Conservation (phyloP, 1,140 invertebrate genomes). For the Oscheius sp. region DNA sequence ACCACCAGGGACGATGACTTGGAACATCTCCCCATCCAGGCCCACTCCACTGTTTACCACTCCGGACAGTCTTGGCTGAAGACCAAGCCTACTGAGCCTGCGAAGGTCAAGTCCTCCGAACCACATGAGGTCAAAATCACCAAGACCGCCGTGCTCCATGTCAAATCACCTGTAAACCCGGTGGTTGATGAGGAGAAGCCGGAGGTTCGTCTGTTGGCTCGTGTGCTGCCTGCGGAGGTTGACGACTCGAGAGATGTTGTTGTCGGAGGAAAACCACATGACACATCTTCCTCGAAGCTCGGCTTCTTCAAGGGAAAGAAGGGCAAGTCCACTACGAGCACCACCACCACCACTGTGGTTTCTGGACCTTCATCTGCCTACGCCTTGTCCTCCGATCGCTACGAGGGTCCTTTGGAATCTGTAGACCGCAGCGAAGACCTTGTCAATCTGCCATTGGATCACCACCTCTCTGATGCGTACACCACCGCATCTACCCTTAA, state of each 20-base stretch:
- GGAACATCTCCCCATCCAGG: slow-evolving; percentile 10
- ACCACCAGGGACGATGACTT: slow-evolving; percentile 19
- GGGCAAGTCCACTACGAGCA: not conserved
- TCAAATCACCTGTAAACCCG: not conserved
- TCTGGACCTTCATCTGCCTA: no score
- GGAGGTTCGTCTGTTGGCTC: not conserved
- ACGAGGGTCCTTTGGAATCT: no score
- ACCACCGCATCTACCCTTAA: no score
- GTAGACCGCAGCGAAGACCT: no score
- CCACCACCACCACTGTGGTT: not conserved
- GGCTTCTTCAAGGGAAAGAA: slow-evolving; percentile 13
- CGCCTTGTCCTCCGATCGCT: no score
- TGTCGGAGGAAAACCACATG: not conserved
- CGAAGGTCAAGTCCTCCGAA: no score
- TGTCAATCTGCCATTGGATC: no score
- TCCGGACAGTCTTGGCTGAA: slow-evolving; percentile 31
- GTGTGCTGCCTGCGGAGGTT: not conserved
- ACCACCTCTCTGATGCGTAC: no score
- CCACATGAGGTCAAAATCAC: not conserved
- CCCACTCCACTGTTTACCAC: slow-evolving; percentile 26
- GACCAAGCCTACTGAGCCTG: not conserved
- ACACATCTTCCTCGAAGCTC: not conserved
- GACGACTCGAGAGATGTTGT: not conserved
- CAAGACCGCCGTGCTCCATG: slow-evolving; percentile 1
- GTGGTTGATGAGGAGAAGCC: not conserved